These are phyloP conservation scores for Gavialis gangeticus DNA, from an alignment of 2,113 vertebrate species.

Conservation along the genomic window DNA sequence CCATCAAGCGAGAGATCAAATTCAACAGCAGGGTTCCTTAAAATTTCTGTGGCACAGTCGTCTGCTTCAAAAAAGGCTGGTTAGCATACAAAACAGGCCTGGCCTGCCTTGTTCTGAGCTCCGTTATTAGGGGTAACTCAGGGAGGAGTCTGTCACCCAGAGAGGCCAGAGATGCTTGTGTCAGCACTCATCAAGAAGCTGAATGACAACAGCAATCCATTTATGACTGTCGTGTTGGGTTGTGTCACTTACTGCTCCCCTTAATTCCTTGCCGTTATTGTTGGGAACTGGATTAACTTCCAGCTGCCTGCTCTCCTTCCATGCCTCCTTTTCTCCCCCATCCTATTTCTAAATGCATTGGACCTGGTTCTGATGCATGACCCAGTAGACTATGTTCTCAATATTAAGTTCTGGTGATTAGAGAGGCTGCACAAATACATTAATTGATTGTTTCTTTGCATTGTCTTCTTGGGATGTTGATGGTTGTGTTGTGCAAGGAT, in stretches of 20 bases:
- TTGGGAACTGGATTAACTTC: background rate
- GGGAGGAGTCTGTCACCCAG: background rate
- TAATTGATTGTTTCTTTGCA: background rate
- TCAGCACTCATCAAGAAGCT: background rate
- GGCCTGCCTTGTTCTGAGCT: background rate
- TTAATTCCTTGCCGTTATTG: background rate
- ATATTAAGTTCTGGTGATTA: background rate
- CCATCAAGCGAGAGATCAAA: constrained; percentile 2
- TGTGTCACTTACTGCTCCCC: constrained; percentile 14
- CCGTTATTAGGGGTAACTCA: too few relatives aligned
- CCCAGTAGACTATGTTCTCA: background rate
- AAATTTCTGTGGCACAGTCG: background rate
- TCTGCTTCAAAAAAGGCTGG: background rate
- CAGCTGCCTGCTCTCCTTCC: background rate
- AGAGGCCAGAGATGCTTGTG: constrained; percentile 8
- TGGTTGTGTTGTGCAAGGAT: background rate
- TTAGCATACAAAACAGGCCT: background rate
- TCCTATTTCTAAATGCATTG: constrained; percentile 25
- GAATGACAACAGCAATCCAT: constrained; percentile 11
- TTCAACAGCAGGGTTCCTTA: background rate
- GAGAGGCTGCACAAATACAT: background rate
- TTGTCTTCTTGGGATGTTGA: background rate
- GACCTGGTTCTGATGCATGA: background rate
- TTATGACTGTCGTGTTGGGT: constrained; percentile 53
- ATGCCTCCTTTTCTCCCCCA: background rate